Percentiles rank a stretch among this genome's conserved stretches.
phyloP scores from a whole-genome alignment of 2,888 invertebrate genomes.

The Euclidia mi region DNA sequence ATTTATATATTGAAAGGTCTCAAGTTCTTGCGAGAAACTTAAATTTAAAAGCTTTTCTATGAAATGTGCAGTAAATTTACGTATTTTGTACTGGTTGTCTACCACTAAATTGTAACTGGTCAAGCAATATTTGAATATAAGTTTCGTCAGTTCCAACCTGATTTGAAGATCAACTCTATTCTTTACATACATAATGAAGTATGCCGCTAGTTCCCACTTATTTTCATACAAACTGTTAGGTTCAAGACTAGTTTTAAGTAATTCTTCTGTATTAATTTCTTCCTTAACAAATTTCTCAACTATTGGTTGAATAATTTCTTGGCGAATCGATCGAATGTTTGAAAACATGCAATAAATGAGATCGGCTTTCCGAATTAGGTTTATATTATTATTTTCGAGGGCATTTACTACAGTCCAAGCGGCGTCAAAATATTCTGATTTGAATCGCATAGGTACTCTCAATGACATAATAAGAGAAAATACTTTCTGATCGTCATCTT shows the following conservation, averaged over 20 bases:
- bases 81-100: slow-evolving; percentile 32
- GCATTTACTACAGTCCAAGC: slow-evolving; percentile 63
- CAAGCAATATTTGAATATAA: slow-evolving; percentile 48
- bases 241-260: slow-evolving; percentile 21
- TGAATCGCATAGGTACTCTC: slow-evolving; percentile 51
- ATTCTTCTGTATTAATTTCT: slow-evolving; percentile 46
- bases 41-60: slow-evolving; percentile 35
- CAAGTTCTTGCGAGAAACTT: slow-evolving; percentile 17
- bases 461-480: slow-evolving; percentile 53
- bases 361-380: slow-evolving; percentile 46
- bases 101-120: slow-evolving; percentile 46
- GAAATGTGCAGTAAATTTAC: slow-evolving; percentile 44
- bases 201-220: slow-evolving; percentile 60
- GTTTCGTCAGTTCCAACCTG: slow-evolving; percentile 41
- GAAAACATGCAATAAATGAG: slow-evolving; percentile 53
- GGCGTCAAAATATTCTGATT: slow-evolving; percentile 53
- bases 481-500: slow-evolving; percentile 68
- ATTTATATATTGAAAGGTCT: slow-evolving; percentile 29
- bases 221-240: slow-evolving; percentile 36
- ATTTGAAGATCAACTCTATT: slow-evolving; percentile 34
- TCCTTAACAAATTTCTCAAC: slow-evolving; percentile 58
- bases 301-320: slow-evolving; percentile 56
- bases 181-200: slow-evolving; percentile 44
- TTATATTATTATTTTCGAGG: slow-evolving; percentile 57
- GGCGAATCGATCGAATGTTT: slow-evolving; percentile 52